Evolutionary conservation across 2,888 invertebrate species (phyloP), one percentile per base, ranked within the genome.

Genomic region (Deilephila porcellus): DNA sequence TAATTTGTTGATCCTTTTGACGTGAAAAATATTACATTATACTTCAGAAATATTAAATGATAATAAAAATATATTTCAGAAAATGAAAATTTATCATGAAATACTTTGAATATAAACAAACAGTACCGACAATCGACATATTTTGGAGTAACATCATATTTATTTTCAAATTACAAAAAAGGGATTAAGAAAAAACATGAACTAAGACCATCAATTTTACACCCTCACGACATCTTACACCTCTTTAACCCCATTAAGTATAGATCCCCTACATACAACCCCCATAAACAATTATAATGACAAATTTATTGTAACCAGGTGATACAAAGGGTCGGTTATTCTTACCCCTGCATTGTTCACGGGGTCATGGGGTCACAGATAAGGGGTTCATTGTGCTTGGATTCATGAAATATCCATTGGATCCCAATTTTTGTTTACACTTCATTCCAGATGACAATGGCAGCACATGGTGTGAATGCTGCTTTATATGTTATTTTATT

Each of bases 271-370:
- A 8, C 25, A 25, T 25, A 25, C 25, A 25, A 25, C 25, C 25
- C 37, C 7, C 37, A 56, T 56, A 37, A 64, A 64, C 37, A 67
- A 67, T 63, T 67, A 67, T 45, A 45, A 67, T 45, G 64, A 67
- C 45, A 67, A 67, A 67, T 67, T n/a, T 45, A 67, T 6, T 14
- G 25, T 52, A 34, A 14, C 20, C 20, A 45, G 45, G 20, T 67
- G 64, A 67, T 67, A 67, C 64, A 45, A 67, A 20, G 45, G 11
- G n/a, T n/a, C 45, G 45, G 45, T 67, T 67, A 45, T 45, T 19
- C 19, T 67, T 45, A 37, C 63, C 19, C 45, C 11, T 8, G 20
- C 64, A 37, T 67, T 67, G 64, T 45, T 20, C 17, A 14, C 6
- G 45, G 37, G 64, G 64, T 67, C 25, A 20, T 14, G n/a, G 64